phyloP scores from a whole-genome alignment of 1,140 invertebrate species.

The Aphelenchoides fujianensis region DNA sequence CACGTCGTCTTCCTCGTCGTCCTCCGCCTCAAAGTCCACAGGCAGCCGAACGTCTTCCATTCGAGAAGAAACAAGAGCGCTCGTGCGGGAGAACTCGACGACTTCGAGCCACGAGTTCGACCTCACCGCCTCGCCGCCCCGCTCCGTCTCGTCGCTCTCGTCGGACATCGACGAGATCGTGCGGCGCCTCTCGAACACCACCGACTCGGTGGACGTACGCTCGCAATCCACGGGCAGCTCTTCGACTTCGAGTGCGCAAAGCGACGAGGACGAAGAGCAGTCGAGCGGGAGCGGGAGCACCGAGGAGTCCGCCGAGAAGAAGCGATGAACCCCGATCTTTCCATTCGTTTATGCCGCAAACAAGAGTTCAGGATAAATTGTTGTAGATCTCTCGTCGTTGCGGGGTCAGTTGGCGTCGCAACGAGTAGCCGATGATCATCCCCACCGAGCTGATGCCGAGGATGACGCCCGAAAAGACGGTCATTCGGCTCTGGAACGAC shows the following conservation, averaged over 20 bases:
- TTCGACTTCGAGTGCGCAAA: too few species aligned
- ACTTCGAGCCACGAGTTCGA: not conserved
- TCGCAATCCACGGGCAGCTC: too few species aligned
- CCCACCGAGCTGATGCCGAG: slow-evolving; percentile 33
- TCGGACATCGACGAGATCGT: slow-evolving; percentile 12
- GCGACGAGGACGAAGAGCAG: too few species aligned
- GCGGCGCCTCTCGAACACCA: slow-evolving; percentile 1
- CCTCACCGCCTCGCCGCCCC: not conserved
- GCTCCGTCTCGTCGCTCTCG: not conserved
- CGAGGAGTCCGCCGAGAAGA: too few species aligned
- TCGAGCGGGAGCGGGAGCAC: too few species aligned
- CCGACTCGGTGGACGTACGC: not conserved
- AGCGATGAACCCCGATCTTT: too few species aligned
- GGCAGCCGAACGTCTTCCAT: too few species aligned
- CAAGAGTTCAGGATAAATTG: not conserved
- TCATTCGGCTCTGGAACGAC: slow-evolving; percentile 39
- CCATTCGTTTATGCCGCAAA: not conserved
- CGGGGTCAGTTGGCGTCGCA: slow-evolving; percentile 18
- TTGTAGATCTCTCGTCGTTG: slow-evolving; percentile 17
- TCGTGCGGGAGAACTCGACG: not conserved
- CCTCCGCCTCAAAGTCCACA: too few species aligned
- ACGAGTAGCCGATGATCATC: slow-evolving; percentile 21
- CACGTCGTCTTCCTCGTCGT: not conserved
- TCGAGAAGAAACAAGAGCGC: not conserved
- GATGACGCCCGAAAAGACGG: slow-evolving; percentile 34